Evolutionary conservation across 1,140 invertebrate genomes (phyloP), one percentile per base, ranked within the genome.

Genomic region (Cyphomyrmex costatus): DNA sequence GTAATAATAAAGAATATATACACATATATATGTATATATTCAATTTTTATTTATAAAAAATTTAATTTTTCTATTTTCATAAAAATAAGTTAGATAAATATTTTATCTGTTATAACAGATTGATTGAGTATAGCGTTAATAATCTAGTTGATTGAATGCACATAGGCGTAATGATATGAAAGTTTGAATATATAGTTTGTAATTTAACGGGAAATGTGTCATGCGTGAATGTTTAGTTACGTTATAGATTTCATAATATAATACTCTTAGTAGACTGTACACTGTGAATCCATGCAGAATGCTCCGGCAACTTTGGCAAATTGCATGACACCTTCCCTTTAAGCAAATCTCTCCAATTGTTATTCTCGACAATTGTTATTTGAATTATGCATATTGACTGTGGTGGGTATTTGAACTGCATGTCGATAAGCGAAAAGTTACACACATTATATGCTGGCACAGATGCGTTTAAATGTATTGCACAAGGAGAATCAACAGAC

Each of bases 401-500:
- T 88, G 86, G 77, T 90, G 78, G 89, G 89, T 90, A 90, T 88
- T 61, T 33, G 86, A 88, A 83, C 27, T 88, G 89, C 89, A 90
- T 89, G 90, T 87, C 49, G 46, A 91, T 70, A 86, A 90, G 84
- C 71, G 68, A 85, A 89, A n/a, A 85, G 77, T 84, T 88, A 90
- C 78, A 92, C 85, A 90, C 86, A 89, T 86, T 87, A 89, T 91
- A 93, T 92, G 92, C 92, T 93, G 92, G 92, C 92, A 93, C 92
- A 93, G 92, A 93, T 93, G 92, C 92, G 92, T 93, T 93, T 93
- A 93, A 93, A 92, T 93, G 92, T 93, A 92, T 89, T 92, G 92
- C 92, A 93, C 92, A 93, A 90, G 77, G 86, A 91, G 83, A 92
- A 93, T 93, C 91, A 91, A 93, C 92, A 93, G 92, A 92, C 92